These are phyloP conservation scores for Liodrosophila aerea DNA, from an alignment of 2,888 invertebrate species.

Conservation along the genomic window DNA sequence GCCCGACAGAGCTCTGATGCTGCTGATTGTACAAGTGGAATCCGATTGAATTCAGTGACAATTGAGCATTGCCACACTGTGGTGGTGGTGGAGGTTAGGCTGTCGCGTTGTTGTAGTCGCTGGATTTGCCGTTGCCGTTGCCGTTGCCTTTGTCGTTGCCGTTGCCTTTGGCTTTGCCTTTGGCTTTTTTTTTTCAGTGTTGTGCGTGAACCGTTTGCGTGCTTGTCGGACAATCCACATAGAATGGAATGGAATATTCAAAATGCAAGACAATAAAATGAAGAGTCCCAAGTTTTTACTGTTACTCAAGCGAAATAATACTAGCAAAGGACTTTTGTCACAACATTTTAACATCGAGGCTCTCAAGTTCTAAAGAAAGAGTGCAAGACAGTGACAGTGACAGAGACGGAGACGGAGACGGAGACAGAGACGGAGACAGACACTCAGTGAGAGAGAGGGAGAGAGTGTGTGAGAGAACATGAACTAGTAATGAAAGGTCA, in stretches of 20 bases:
- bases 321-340: too few relatives aligned
- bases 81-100: conserved; percentile 40
- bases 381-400: too few relatives aligned
- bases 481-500: conserved; percentile 52
- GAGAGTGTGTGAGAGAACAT: conserved; percentile 12
- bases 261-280: too few relatives aligned
- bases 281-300: too few relatives aligned
- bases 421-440: background rate
- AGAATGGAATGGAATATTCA: too few relatives aligned
- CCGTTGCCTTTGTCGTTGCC: conserved; percentile 4
- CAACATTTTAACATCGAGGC: too few relatives aligned
- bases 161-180: conserved; percentile 2
- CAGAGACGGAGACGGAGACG: too few relatives aligned
- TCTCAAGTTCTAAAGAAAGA: too few relatives aligned
- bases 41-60: conserved; percentile 63
- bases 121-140: conserved; percentile 2
- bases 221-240: too few relatives aligned
- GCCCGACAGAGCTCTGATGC: too few relatives aligned
- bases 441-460: background rate
- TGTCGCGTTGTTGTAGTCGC: conserved; percentile 36
- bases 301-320: too few relatives aligned
- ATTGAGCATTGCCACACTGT: conserved; percentile 66
- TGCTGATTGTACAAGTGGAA: conserved; percentile 38
- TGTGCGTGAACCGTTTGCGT: background rate
- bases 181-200: too few relatives aligned